Evolutionary conservation across 1,140 invertebrate genomes (phyloP).

Genomic region (Drosophila jambulina): DNA sequence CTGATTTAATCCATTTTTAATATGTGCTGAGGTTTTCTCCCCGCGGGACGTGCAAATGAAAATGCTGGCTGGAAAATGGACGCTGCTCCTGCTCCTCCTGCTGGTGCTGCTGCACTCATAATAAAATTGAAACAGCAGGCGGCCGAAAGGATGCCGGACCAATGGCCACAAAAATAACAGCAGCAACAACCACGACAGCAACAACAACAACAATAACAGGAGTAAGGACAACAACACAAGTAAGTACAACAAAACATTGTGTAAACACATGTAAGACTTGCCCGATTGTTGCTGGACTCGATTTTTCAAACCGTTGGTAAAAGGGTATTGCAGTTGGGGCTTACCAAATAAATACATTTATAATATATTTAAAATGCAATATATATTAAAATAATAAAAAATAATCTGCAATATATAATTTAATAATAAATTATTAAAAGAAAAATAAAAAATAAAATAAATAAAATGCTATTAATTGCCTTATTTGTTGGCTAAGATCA

Average conservation of each 20-base stretch:
- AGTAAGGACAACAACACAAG: slow-evolving; percentile 37
- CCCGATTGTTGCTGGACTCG: slow-evolving; percentile 40
- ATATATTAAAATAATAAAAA: neutral
- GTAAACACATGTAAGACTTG: slow-evolving; percentile 76
- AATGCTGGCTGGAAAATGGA: slow-evolving; percentile 25
- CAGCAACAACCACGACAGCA: slow-evolving; percentile 13
- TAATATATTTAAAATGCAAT: neutral
- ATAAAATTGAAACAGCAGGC: slow-evolving; percentile 76
- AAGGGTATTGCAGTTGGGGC: neutral
- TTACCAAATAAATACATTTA: neutral
- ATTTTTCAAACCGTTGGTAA: neutral
- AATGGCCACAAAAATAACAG: slow-evolving; percentile 32
- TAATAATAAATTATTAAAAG: too few species aligned
- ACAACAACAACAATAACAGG: neutral
- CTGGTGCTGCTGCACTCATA: slow-evolving; percentile 45
- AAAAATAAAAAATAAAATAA: too few species aligned
- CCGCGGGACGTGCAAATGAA: slow-evolving; percentile 32
- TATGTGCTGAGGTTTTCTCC: slow-evolving; percentile 41
- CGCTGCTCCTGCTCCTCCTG: neutral
- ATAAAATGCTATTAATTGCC: too few species aligned
- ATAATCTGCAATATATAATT: neutral
- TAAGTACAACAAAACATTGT: slow-evolving; percentile 52
- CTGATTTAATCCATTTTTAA: slow-evolving; percentile 75
- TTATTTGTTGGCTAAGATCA: too few species aligned
- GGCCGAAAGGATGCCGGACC: slow-evolving; percentile 32